A percentile compares a stretch with the other conserved stretches of the same genome.
Conservation (phyloP, 2,113 vertebrate species). For the Rhodinocichla rosea region DNA sequence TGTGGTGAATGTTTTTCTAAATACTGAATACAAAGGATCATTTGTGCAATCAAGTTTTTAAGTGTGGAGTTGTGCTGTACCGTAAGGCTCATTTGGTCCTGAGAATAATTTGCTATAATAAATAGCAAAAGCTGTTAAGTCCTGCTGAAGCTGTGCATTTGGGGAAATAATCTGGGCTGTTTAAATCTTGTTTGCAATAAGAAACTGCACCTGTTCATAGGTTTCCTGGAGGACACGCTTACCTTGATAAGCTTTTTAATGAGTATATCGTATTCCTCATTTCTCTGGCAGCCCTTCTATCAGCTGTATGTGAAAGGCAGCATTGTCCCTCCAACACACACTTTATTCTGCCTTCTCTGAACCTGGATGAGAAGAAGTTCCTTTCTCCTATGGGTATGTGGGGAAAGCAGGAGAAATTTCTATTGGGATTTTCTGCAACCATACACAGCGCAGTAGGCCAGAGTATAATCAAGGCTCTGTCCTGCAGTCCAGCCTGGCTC, state of each 20-base stretch:
- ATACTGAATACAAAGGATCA: neutral
- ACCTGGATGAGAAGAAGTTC: neutral
- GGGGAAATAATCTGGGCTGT: neutral
- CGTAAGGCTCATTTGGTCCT: neutral
- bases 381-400: accelerated
- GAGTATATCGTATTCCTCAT: neutral
- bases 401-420: neutral
- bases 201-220: neutral
- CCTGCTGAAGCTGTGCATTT: neutral
- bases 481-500: neutral
- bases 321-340: neutral
- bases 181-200: neutral
- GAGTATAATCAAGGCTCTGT: neutral
- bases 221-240: neutral
- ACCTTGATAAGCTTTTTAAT: neutral
- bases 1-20: neutral
- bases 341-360: neutral
- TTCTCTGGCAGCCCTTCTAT: neutral
- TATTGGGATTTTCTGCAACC: neutral
- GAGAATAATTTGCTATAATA: neutral
- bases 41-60: neutral
- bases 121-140: neutral
- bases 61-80: neutral
- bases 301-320: neutral
- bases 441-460: accelerated